Evolutionary conservation across 2,797 vertebrate species (phyloP), one percentile per base, ranked within the genome.

Genomic region (Thaleichthys pacificus): DNA sequence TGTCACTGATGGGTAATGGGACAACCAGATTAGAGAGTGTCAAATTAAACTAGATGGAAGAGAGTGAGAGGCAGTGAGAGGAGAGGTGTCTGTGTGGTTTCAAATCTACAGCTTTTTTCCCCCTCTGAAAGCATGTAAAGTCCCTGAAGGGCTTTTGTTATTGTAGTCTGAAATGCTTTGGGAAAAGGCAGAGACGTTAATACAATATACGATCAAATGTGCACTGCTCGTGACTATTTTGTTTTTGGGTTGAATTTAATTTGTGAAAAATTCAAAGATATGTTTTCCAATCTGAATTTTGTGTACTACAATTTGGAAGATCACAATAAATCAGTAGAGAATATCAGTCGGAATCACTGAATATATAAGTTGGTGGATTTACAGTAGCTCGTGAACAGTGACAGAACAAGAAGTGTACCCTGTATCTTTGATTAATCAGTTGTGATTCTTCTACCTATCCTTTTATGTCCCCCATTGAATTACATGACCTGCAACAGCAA

Each of bases 1-100:
- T 83, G 82, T 80, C 60, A 83, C 80, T 85, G 88, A 84, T 80
- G 77, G 87, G 84, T 85, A 87, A 84, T 80, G 77, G 87, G 84
- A 88, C 79, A 60, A 64, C 77, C 84, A 89, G 91, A 92, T 92
- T 89, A 89, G 86, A 87, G 83, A 84, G 87, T 85, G 89, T 89
- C 89, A 90, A 89, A 92, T 91, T 86, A 92, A 90, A 91, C 90
- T 90, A 89, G 87, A 88, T 87, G 85, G 86, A 84, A 86, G 85
- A 85, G 83, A 81, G 86, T 75, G 85, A 89, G 85, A 87, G 72
- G 75, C 80, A 82, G 38, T 42, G 38, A 42, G 79, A 77, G 78
- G 82, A 86, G 73, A 86, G 81, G 84, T 82, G 84, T 85, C 86
- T 81, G 82, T 79, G 70, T 84, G 86, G 80, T 86, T 86, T 89